phyloP scores from a whole-genome alignment of 2,113 vertebrate genomes.

The Atrichornis clamosus region DNA sequence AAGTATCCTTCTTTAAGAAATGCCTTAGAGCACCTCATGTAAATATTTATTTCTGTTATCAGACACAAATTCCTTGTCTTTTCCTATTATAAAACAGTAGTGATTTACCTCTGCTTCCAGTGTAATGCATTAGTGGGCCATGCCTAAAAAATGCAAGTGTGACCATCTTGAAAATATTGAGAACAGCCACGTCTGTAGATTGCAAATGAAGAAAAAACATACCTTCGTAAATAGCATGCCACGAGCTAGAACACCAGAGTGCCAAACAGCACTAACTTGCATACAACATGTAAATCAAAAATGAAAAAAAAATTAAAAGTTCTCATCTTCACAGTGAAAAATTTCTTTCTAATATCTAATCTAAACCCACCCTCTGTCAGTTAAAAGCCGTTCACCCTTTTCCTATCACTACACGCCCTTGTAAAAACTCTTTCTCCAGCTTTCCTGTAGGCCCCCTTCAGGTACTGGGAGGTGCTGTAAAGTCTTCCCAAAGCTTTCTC shows the following conservation, averaged over 20 bases:
- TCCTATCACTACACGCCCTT: background rate
- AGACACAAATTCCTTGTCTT: background rate
- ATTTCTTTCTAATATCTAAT: background rate
- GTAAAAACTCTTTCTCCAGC: background rate
- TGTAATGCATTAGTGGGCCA: background rate
- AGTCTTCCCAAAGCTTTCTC: background rate
- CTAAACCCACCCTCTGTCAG: background rate
- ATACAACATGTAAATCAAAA: background rate
- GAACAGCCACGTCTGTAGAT: background rate
- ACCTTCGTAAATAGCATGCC: background rate
- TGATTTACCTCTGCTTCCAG: background rate
- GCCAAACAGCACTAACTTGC: background rate
- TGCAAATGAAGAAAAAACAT: background rate
- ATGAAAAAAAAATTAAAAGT: background rate
- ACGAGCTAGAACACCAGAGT: background rate
- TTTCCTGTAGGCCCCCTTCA: background rate
- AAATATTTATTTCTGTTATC: background rate
- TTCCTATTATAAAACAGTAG: background rate
- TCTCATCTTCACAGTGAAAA: background rate
- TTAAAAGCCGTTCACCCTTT: background rate
- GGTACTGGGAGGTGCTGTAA: background rate
- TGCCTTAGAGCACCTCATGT: background rate
- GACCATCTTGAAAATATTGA: background rate
- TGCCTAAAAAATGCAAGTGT: background rate
- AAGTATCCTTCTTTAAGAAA: background rate